Evolutionary conservation across 2,113 vertebrate species (phyloP), one percentile per base, ranked within the genome.

Genomic region (Syngnathoides biaculeatus): DNA sequence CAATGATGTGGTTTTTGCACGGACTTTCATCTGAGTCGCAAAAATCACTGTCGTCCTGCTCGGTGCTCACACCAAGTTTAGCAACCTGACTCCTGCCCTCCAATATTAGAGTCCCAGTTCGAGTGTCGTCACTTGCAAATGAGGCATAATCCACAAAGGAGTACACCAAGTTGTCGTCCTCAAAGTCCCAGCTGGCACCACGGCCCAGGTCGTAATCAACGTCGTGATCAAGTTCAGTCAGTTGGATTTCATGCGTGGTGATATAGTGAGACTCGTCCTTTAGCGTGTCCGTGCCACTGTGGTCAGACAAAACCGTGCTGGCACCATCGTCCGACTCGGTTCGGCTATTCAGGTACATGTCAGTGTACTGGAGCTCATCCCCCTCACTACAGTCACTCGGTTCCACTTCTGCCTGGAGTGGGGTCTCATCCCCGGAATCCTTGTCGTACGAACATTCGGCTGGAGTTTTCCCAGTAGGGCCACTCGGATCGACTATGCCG

Each of bases 81-180:
- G 63, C 55, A 27, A 48, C 26, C 56, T 59, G 80, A 39, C 78
- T 73, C 47, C 72, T 80, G 24, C 80, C 84, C 67, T 83, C 82
- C 58, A 81, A 26, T 12, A 83, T 69, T 73, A 87, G 13, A 19
- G 80, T 53, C 53, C 92, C 93, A 80, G 89, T 89, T 43, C 87
- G 92, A 53, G 91, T 94, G 47, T 94, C 93, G 26, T 96, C 92
- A 68, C 95, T 96, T 63, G 95, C 94, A 70, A 96, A 95, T 24
- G 95, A 96, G 68, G 95, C 95, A 55, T 96, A 97, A 87, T 98
- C 96, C 88, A 95, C 93, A 84, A 98, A 98, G 0, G 95, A 95
- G 78, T 95, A 97, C 48, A 96, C 95, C 73, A 95, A 90, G 74
- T 96, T 97, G 86, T 96, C 93, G 71, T 98, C 96, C 71, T 95